Evolutionary conservation across 2,888 invertebrate species (phyloP).

Genomic region (Endotricha flammealis): DNA sequence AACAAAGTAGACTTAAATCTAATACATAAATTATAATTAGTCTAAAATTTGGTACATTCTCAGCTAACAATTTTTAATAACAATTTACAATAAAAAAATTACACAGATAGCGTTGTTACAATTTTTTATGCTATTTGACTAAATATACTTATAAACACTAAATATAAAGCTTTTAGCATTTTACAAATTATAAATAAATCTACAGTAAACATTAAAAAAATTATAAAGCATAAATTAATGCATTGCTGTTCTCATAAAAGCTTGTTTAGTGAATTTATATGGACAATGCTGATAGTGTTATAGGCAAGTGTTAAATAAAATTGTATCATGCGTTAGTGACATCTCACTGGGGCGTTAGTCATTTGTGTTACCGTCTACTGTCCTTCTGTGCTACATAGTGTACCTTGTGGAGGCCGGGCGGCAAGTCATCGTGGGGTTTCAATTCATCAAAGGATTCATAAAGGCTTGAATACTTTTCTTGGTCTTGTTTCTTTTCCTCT

Average conservation of each 20-base stretch:
- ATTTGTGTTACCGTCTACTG: conserved; percentile 24
- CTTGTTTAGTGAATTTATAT: background rate
- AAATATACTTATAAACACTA: background rate
- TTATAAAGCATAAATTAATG: conserved; percentile 5
- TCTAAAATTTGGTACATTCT: no score
- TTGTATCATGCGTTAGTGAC: conserved; percentile 9
- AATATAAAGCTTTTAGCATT: background rate
- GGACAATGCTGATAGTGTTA: conserved; percentile 1
- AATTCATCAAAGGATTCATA: conserved; percentile 66
- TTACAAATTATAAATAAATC: background rate
- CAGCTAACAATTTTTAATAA: no score
- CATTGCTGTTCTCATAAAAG: conserved; percentile 7
- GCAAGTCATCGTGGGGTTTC: conserved; percentile 60
- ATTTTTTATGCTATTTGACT: background rate
- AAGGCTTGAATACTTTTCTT: conserved; percentile 65
- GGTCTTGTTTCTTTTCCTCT: conserved; percentile 28
- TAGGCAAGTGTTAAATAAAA: conserved; percentile 4
- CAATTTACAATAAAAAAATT: conserved; percentile 12
- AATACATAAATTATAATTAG: no score
- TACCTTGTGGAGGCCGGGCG: conserved; percentile 65
- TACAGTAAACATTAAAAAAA: conserved; percentile 1
- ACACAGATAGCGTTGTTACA: background rate
- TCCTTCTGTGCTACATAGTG: conserved; percentile 37
- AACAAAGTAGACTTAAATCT: no score
- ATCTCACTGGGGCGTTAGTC: conserved; percentile 22